Base-by-base conservation (phyloP, 2,113 vertebrate species). In the Lichenostomus cassidix region DNA sequence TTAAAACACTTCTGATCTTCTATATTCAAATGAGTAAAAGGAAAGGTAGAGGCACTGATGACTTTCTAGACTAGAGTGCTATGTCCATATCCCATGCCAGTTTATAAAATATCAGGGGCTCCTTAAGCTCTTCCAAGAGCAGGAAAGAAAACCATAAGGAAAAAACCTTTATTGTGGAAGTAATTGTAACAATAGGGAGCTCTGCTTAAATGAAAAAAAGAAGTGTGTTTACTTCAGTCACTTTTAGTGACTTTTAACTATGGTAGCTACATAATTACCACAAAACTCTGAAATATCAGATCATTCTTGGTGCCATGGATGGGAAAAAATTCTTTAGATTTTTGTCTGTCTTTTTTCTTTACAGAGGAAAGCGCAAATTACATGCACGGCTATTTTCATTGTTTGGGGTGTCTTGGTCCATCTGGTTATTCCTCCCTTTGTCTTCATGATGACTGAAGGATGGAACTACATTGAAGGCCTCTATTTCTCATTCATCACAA, bases 401-500 rank as follows among this genome's bases (percentile, higher is more conserved):
- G 90, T 99, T 70, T 99, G 99, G 99, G 99, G 99, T 9, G 98
- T 99, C 52, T 96, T 99, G 88, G 95, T 99, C 35, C 99, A 99
- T 95, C 98, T 99, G 87, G 98, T 99, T 82, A 98, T 99, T 93
- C 99, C 99, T 24, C 99, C 99, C 37, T 98, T 99, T 71, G 98
- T 99, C 33, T 99, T 99, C 93, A 99, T 99, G 99, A 98, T 98
- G 81, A 99, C 99, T 9, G 99, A 99, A 97, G 98, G 99, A 67
- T 99, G 99, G 99, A 83, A 98, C 74, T 99, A 99, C 77, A 97
- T 99, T 10, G 99, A 99, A 96, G 99, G 99, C 53, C 98, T 99
- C 92, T 99, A 99, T 96, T 99, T 99, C 96, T 99, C 99, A 33
- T 99, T 99, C 88, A 99, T 99, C 96, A 99, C 99, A 70, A 99